phyloP scores from a whole-genome alignment of 1,140 invertebrate species.

The Cepaea nemoralis region DNA sequence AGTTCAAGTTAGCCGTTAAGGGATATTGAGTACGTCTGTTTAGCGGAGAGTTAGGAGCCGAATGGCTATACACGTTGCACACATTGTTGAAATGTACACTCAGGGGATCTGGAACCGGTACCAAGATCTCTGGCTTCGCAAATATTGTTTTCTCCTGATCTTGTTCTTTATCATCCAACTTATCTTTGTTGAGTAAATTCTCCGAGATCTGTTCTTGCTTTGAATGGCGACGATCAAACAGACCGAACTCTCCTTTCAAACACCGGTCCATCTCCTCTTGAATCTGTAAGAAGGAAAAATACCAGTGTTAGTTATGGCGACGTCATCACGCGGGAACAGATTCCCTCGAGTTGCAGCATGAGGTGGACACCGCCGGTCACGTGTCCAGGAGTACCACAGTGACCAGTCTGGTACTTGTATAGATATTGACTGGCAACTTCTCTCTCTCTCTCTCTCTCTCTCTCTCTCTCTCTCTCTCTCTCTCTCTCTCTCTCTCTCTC shows the following conservation, averaged over 20 bases:
- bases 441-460: no score
- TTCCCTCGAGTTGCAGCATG: no score
- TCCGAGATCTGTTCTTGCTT: background rate
- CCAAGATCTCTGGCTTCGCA: background rate
- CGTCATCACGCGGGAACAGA: no score
- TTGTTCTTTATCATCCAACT: background rate
- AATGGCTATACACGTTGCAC: background rate
- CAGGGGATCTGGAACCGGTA: background rate
- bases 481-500: no score
- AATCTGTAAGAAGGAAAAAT: conserved; percentile 57
- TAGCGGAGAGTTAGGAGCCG: conserved; percentile 4
- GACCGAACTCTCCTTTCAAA: conserved; percentile 50
- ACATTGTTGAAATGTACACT: background rate
- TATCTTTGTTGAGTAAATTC: background rate
- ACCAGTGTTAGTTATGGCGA: no score
- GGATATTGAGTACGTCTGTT: background rate
- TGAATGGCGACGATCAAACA: conserved; percentile 19
- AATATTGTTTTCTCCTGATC: background rate
- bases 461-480: no score
- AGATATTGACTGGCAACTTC: no score
- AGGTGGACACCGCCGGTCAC: no score
- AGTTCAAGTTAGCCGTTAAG: background rate
- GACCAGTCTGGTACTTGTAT: no score
- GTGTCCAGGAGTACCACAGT: no score
- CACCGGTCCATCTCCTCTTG: conserved; percentile 67